Conservation (phyloP, 1,140 invertebrate genomes). For the Drosophila punjabiensis region DNA sequence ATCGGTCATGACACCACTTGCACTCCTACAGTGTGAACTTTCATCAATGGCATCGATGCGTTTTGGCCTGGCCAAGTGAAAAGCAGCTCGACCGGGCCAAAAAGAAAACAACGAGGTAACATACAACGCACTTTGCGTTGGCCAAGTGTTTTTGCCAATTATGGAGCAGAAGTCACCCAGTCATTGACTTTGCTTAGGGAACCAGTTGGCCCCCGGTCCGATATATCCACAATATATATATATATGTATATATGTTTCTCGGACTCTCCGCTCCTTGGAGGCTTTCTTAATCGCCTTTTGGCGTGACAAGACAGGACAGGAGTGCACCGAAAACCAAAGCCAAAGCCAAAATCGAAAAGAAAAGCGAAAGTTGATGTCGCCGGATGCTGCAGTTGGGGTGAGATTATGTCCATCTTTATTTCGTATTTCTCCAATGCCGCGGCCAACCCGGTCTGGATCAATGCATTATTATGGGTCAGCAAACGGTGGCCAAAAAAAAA, state of each 20-base stretch:
- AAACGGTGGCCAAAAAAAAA: constrained; percentile 38
- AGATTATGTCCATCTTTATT: constrained; percentile 59
- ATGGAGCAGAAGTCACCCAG: constrained; percentile 68
- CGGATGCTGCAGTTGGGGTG: constrained; percentile 58
- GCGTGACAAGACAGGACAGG: constrained; percentile 48
- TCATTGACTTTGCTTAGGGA: constrained; percentile 60
- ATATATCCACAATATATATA: constrained; percentile 11
- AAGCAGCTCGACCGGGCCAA: constrained; percentile 30
- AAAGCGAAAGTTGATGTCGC: constrained; percentile 78
- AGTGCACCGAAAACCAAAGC: constrained; percentile 29
- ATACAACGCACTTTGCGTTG: constrained; percentile 31
- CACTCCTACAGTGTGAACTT: constrained; percentile 33
- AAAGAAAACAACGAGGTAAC: constrained; percentile 13
- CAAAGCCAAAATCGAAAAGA: constrained; percentile 29
- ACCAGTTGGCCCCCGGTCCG: constrained; percentile 45
- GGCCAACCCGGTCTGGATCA: constrained; percentile 35
- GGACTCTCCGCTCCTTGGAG: constrained; percentile 35
- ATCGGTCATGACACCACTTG: constrained; percentile 16
- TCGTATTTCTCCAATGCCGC: constrained; percentile 19
- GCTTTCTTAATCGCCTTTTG: constrained; percentile 67
- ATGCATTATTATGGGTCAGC: constrained; percentile 68
- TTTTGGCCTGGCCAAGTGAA: constrained; percentile 39
- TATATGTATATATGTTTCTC: constrained; percentile 1
- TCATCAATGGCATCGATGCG: constrained; percentile 36
- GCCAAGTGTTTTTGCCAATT: constrained; percentile 53